Evolutionary conservation across 2,113 vertebrate genomes (phyloP).

Genomic region (Neogobius melanostomus): DNA sequence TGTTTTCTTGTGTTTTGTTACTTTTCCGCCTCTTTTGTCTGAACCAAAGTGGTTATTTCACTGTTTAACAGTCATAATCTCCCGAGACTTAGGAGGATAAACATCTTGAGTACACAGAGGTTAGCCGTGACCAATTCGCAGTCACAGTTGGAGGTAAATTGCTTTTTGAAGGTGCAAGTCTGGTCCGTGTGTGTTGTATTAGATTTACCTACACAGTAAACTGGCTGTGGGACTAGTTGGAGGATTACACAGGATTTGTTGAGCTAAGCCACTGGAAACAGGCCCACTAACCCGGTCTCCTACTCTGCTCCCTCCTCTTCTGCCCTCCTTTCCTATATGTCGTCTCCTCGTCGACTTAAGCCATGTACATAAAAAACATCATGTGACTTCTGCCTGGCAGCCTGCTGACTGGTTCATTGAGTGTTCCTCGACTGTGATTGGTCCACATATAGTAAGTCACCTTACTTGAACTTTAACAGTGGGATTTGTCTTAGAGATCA

Average conservation of each 20-base stretch:
- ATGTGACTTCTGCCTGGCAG: neutral
- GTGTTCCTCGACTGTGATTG: neutral
- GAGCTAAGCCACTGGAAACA: slow-evolving; percentile 67
- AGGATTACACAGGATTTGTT: slow-evolving; percentile 78
- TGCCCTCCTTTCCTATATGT: slow-evolving; percentile 4
- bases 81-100: slow-evolving; percentile 31
- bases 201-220: slow-evolving; percentile 65
- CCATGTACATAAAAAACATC: neutral
- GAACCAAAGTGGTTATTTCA: slow-evolving; percentile 10
- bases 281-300: slow-evolving; percentile 58
- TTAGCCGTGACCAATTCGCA: neutral
- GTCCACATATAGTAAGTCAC: neutral
- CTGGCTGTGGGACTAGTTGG: slow-evolving; percentile 41
- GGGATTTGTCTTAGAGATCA: neutral
- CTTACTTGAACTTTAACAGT: neutral
- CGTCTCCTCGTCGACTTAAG: neutral
- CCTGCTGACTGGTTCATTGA: neutral
- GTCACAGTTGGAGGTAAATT: slow-evolving; percentile 20
- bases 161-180: slow-evolving; percentile 5
- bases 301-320: slow-evolving; percentile 33
- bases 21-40: slow-evolving; percentile 21
- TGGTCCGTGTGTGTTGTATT: slow-evolving; percentile 33
- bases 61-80: slow-evolving; percentile 43
- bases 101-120: slow-evolving; percentile 26
- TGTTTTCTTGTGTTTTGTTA: slow-evolving; percentile 12